Base-by-base conservation (phyloP, 2,113 vertebrate genomes). In the Dromaius novaehollandiae region DNA sequence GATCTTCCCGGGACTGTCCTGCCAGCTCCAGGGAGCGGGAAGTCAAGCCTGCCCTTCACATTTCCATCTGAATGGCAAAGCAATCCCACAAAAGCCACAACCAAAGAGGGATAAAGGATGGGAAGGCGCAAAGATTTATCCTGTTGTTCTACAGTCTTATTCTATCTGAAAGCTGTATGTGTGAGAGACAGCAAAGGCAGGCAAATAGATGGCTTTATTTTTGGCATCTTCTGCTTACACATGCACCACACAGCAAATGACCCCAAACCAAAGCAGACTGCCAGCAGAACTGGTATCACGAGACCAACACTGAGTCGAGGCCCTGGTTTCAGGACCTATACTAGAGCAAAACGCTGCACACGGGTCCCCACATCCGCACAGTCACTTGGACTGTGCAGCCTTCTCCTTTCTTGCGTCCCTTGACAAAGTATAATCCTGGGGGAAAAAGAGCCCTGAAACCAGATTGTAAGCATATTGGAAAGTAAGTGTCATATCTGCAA, bases 121-220 rank as follows among this genome's bases (percentile, higher is more conserved):
- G 13, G 30, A 90, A 91, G 53, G 8, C 71, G 55, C 56, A 71
- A 75, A 78, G 50, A 81, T 50, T 89, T 69, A 46, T 32, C 50
- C 24, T 55, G 11, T 28, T 91, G 82, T 91, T 60, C 44, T 9
- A 20, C 18, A 53, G 46, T 51, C 25, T 61, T 48, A 20, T 36
- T 74, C 11, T 77, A 75, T 53, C 66, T 80, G 70, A 65, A 82
- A 89, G 63, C 3, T 1, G 24, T 48, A 55, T 8, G 38, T 77
- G 5, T 74, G 68, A 88, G 55, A 44, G 74, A 71, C 86, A 24
- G 50, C 88, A 89, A 63, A 92, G 56, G 42, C 61, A 88, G 80
- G 79, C 64, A 74, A 64, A 96, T 50, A 96, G 86, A 90, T 36
- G 34, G 64, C 71, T 86, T 82, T 66, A 63, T 90, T 93, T 90